A percentile compares a stretch with the other conserved stretches of the same genome.
These are phyloP conservation scores for Mobula birostris DNA, from an alignment of 2,113 vertebrate genomes.

Conservation along the genomic window DNA sequence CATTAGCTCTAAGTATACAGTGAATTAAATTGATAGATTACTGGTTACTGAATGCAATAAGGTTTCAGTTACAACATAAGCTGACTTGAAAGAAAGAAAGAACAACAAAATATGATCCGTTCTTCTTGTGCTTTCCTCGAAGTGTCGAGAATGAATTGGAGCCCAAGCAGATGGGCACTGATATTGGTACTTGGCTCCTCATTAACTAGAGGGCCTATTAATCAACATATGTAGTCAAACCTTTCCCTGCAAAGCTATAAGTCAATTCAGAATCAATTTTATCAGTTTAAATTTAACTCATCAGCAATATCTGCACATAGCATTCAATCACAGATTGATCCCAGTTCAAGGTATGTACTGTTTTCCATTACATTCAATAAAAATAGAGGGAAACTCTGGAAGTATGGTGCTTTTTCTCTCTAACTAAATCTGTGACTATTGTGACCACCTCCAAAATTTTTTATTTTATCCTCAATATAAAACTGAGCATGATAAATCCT, in stretches of 20 bases:
- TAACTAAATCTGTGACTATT: neutral
- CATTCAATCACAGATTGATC: constrained; percentile 6
- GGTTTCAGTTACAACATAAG: neutral
- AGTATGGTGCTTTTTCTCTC: neutral
- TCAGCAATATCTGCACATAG: neutral
- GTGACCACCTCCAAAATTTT: neutral
- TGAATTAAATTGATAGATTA: constrained; percentile 11
- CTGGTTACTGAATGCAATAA: neutral
- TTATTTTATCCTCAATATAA: neutral
- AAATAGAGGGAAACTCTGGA: neutral
- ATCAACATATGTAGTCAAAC: neutral
- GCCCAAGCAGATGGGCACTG: neutral
- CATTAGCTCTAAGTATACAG: neutral
- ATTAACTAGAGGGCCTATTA: neutral
- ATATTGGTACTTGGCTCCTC: neutral
- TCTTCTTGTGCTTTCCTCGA: neutral
- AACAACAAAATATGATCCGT: neutral
- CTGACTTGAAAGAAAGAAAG: neutral
- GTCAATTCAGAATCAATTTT: constrained; percentile 2
- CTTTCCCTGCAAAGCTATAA: neutral
- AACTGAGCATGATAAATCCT: neutral
- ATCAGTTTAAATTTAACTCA: neutral
- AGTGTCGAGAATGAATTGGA: neutral
- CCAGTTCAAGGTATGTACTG: neutral
- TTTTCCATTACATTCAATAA: neutral